These are phyloP conservation scores for Herminia tarsipennalis DNA, from an alignment of 2,888 invertebrate genomes.

Conservation along the genomic window DNA sequence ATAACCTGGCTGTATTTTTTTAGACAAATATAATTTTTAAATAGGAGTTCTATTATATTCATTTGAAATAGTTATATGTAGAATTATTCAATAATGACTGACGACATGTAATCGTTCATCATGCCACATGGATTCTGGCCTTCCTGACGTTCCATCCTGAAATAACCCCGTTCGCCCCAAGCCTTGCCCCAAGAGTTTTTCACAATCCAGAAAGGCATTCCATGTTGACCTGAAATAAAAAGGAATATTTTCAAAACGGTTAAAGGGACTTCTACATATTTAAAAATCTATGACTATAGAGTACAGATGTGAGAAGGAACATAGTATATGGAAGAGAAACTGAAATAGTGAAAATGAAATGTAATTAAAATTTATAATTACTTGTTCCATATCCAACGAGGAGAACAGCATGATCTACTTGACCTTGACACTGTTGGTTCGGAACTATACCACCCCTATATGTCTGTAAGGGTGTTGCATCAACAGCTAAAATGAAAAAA, in stretches of 20 bases:
- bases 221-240: slow-evolving; percentile 20
- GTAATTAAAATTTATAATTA: neutral
- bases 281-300: too few species aligned
- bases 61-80: too few species aligned
- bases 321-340: too few species aligned
- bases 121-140: slow-evolving; percentile 85
- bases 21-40: too few species aligned
- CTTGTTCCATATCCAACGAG: slow-evolving; percentile 6
- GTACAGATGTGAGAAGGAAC: too few species aligned
- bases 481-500: neutral
- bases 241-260: too few species aligned
- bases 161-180: slow-evolving; percentile 92
- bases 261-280: too few species aligned
- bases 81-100: neutral
- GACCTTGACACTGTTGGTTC: neutral
- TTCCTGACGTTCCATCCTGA: slow-evolving; percentile 89
- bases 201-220: slow-evolving; percentile 36
- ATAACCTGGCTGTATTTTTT: too few species aligned
- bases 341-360: too few species aligned
- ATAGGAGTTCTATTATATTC: too few species aligned
- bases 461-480: accelerated
- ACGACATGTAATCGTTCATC: neutral
- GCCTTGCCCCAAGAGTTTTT: slow-evolving; percentile 89
- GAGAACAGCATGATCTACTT: neutral
- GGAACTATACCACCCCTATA: neutral